Base-by-base conservation (phyloP, 2,888 invertebrate genomes). In the Hipparchia semele region DNA sequence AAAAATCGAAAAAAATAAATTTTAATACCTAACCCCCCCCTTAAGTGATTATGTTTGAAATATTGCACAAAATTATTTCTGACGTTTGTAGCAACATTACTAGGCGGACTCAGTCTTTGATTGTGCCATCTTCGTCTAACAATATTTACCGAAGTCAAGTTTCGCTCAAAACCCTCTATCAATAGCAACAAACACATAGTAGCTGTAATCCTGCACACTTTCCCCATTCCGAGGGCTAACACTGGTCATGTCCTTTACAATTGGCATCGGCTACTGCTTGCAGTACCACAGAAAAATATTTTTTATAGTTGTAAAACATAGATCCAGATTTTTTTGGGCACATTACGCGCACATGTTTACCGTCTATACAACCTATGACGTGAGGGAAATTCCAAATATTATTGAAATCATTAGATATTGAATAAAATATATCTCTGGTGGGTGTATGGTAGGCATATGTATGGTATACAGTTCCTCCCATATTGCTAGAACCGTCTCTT, bases 121-220 rank as follows among this genome's bases (percentile, higher is more conserved):
- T 13, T 56, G 56, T 56, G 56, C 56, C 56, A 56, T 56, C 56
- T 56, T 56, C 56, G 56, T 56, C 56, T 56, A 13, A 56, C 13
- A 56, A 56, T 56, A 56, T 56, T 56, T 56, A 56, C 56, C 56
- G 56, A 13, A 56, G 56, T 56, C 56, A 56, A 56, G 56, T 56
- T 56, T 13, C 56, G 56, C 56, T 56, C 56, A 56, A 56, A 56
- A 56, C 13, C 56, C 56, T 56, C 56, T 13, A 56, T 56, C 56
- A 56, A 56, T 56, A 56, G 56, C 56, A 56, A 56, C 56, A 56
- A 56, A 56, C 56, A 56, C 56, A 56, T 56, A 56, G 56, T 56
- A 39, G n/a, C n/a, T n/a, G n/a, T n/a, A n/a, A n/a, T n/a, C n/a
- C n/a, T n/a, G n/a, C n/a, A n/a, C n/a, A n/a, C n/a, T n/a, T n/a